These are phyloP conservation scores for Fukomys damarensis DNA, from an alignment of 2,113 vertebrate species.

Conservation along the genomic window DNA sequence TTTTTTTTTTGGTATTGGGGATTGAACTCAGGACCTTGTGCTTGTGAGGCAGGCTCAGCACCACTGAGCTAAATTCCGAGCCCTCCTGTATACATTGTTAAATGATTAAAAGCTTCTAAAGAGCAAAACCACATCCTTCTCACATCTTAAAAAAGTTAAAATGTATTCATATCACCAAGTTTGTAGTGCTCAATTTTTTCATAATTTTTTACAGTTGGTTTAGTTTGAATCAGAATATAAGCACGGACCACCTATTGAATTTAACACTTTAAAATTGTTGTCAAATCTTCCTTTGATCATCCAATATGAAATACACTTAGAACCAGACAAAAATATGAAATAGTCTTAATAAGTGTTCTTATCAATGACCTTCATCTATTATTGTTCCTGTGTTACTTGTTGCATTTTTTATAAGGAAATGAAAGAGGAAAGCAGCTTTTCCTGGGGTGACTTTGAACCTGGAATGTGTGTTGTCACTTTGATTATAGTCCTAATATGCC, in stretches of 20 bases:
- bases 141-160: neutral
- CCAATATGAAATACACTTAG: constrained; percentile 5
- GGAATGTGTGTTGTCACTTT: constrained; percentile 79
- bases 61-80: no score
- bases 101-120: neutral
- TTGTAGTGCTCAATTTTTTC: neutral
- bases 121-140: neutral
- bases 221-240: constrained; percentile 8
- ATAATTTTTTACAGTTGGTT: neutral
- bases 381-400: constrained; percentile 65
- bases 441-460: constrained; percentile 83
- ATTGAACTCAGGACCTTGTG: no score
- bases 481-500: constrained; percentile 84
- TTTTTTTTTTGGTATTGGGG: no score
- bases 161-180: neutral
- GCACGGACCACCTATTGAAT: neutral
- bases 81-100: neutral
- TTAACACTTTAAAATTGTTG: neutral
- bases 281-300: constrained; percentile 26
- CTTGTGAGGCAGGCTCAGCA: no score
- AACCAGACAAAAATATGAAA: neutral
- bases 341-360: neutral
- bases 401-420: constrained; percentile 48
- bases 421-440: constrained; percentile 81
- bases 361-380: neutral